Base-by-base conservation (phyloP, 2,797 vertebrate species). In the Parauchenoglanis punctatus region DNA sequence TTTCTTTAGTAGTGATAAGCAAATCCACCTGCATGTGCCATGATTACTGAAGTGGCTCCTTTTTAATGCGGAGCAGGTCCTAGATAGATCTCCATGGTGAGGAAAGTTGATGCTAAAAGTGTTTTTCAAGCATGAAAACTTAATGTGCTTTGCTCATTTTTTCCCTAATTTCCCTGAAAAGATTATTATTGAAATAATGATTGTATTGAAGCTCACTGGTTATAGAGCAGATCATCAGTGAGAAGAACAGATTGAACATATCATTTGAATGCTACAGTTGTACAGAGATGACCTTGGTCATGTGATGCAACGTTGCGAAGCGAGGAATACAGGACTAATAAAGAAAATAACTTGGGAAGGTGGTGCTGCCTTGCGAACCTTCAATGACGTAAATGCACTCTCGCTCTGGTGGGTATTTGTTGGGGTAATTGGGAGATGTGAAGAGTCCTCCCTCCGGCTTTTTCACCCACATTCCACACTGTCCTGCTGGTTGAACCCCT, bases 341-440 rank as follows among this genome's bases (percentile, higher is more conserved):
- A 49, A 82, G 13, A 49, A 82, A 82, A 65, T 20, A 35, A 58
- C 28, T 58, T 78, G 61, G 7, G 7, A 82, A 28, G n/a, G 61
- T 23, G 40, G 44, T 82, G 81, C 4, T 49, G 28, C 68, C n/a
- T 83, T 54, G 78, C 92, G 94, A 95, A 99, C 99, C 99, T 99
- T 99, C 99, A 96, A 99, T 98, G 93, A 99, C 99, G 95, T 99
- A 99, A 95, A 99, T 95, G 86, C 99, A 99, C 94, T 99, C 98
- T 92, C 96, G 96, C 94, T 98, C 97, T 88, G 99, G 98, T 92
- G 98, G 97, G 92, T 99, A 99, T 95, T 99, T 99, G 97, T 96
- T 98, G 90, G 98, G 98, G 89, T 98, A 99, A 93, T 99, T 99
- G 93, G 99, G 98, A 93, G 99, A 99, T 72, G 98, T 99, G 92